phyloP scores from a whole-genome alignment of 1,140 invertebrate species.

The Danaus melanippus region DNA sequence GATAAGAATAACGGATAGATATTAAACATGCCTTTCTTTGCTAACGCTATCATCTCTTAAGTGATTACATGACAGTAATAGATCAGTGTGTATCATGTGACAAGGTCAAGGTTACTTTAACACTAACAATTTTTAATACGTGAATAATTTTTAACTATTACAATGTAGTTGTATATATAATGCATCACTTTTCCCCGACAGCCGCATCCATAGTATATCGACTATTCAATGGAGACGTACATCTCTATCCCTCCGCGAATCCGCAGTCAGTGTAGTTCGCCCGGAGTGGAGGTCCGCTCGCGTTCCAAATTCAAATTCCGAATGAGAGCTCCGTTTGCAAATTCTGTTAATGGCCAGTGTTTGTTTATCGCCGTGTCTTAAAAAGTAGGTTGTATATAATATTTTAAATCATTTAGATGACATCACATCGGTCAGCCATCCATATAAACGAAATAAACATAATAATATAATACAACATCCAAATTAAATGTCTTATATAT shows the following conservation, averaged over 20 bases:
- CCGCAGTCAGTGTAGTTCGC: conserved; percentile 46
- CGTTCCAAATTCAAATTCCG: conserved; percentile 32
- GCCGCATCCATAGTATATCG: conserved; percentile 8
- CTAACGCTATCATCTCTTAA: conserved; percentile 8
- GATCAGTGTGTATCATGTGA: conserved; percentile 8
- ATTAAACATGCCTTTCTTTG: neutral
- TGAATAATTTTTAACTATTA: no score
- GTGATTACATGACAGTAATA: conserved; percentile 10
- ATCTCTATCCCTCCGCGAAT: conserved; percentile 27
- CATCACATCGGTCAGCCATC: neutral
- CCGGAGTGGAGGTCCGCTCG: conserved; percentile 43
- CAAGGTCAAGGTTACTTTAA: no score
- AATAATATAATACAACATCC: neutral
- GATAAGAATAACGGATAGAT: no score
- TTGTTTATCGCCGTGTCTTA: conserved; percentile 18
- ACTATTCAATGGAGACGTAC: conserved; percentile 12
- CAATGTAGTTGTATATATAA: neutral
- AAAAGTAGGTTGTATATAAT: conserved; percentile 25
- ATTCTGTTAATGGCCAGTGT: conserved; percentile 28
- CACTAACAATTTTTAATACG: no score
- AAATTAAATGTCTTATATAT: neutral
- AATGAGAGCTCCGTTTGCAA: conserved; percentile 34
- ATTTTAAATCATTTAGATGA: conserved; percentile 3
- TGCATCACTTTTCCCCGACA: neutral
- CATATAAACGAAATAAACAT: neutral